Evolutionary conservation across 2,888 invertebrate genomes (phyloP).

Genomic region (Blera fallax): DNA sequence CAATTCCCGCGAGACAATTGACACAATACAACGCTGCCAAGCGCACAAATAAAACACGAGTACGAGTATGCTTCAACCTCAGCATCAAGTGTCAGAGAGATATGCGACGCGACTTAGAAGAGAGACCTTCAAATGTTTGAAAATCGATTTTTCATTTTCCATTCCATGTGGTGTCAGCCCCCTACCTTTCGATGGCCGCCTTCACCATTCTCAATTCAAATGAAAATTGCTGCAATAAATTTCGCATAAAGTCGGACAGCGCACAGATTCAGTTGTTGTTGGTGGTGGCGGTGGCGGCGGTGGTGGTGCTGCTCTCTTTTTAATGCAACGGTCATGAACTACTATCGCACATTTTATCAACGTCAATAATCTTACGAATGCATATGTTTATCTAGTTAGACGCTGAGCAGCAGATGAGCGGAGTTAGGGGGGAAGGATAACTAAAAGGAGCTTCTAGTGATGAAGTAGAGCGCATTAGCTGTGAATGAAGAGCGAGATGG

Average conservation of each 20-base stretch:
- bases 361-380: constrained; percentile 63
- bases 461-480: constrained; percentile 61
- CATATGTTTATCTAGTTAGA: constrained; percentile 51
- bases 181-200: neutral
- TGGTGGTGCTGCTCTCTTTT: constrained; percentile 43
- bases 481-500: neutral
- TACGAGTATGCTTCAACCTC: neutral
- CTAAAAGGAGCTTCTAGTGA: constrained; percentile 21
- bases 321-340: constrained; percentile 68
- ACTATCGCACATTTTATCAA: constrained; percentile 65
- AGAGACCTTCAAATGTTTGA: constrained; percentile 68
- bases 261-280: constrained; percentile 22
- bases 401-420: neutral
- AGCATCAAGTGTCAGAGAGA: constrained; percentile 57
- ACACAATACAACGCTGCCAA: constrained; percentile 5
- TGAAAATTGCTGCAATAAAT: constrained; percentile 64
- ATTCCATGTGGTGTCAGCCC: neutral
- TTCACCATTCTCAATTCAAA: neutral
- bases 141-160: constrained; percentile 61
- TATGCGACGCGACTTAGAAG: constrained; percentile 27
- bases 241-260: constrained; percentile 47
- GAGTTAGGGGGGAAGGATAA: neutral
- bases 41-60: neutral
- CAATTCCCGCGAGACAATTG: constrained; percentile 61
- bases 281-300: neutral